A percentile compares a stretch with the other conserved stretches of the same genome.
Conservation (phyloP, 1,140 invertebrate species). For the Onthophagus taurus region DNA sequence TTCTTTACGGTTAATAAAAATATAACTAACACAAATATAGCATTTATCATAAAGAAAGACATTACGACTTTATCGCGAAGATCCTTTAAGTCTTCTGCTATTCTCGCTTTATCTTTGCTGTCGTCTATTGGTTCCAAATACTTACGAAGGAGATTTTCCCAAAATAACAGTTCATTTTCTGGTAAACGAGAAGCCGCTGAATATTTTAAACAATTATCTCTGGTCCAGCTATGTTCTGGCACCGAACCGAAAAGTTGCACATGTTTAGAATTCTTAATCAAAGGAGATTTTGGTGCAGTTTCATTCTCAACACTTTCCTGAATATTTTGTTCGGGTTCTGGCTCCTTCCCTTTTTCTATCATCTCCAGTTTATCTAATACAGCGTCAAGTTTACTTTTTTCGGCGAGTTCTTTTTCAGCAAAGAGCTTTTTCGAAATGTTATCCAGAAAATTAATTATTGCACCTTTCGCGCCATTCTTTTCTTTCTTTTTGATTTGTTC, state of each 20-base stretch:
- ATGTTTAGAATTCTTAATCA: no score
- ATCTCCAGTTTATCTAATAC: no score
- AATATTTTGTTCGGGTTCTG: slow-evolving; percentile 18
- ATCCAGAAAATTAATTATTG: slow-evolving; percentile 23
- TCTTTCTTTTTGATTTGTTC: slow-evolving; percentile 14
- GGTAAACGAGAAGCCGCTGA: slow-evolving; percentile 52
- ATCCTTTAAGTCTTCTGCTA: slow-evolving; percentile 50
- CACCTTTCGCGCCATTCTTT: slow-evolving; percentile 12
- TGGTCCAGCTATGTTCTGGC: slow-evolving; percentile 49
- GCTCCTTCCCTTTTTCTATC: slow-evolving; percentile 3
- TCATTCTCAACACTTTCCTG: slow-evolving; percentile 15
- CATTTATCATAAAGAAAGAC: slow-evolving; percentile 77
- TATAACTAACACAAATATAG: slow-evolving; percentile 70
- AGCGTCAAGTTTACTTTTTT: no score
- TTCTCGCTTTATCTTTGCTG: slow-evolving; percentile 43
- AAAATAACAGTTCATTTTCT: slow-evolving; percentile 57
- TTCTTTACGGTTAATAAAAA: slow-evolving; percentile 72
- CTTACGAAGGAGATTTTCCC: slow-evolving; percentile 60
- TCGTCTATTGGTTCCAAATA: slow-evolving; percentile 64
- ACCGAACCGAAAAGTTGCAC: no score
- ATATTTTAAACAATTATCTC: slow-evolving; percentile 52
- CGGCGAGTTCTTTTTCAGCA: slow-evolving; percentile 17
- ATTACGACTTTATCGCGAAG: slow-evolving; percentile 64
- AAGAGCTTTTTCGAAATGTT: no score
- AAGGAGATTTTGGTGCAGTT: no score